These are phyloP conservation scores for Spheniscus mendiculus DNA, from an alignment of 2,113 vertebrate genomes.

Conservation along the genomic window DNA sequence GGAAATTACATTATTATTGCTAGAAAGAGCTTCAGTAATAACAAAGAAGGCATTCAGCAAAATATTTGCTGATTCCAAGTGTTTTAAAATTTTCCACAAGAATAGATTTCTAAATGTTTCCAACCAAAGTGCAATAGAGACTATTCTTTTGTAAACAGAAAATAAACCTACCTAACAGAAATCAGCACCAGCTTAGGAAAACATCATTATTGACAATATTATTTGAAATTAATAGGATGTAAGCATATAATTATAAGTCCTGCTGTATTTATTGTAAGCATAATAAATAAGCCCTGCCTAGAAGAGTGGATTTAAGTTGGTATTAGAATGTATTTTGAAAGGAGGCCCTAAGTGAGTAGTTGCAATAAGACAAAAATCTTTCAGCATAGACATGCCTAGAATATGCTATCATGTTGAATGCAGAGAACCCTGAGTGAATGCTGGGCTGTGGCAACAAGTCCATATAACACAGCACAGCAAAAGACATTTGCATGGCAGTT, in stretches of 20 bases:
- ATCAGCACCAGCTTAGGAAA: not conserved
- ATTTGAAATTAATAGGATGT: not conserved
- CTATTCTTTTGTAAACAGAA: not conserved
- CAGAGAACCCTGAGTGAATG: not conserved
- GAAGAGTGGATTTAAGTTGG: not conserved
- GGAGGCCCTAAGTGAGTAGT: accelerated
- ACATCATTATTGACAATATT: not conserved
- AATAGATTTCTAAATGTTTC: not conserved
- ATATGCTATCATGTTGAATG: not conserved
- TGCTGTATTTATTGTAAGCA: not conserved
- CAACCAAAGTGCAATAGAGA: not conserved
- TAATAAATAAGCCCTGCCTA: not conserved
- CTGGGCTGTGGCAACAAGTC: not conserved
- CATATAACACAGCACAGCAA: not conserved
- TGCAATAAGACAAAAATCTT: not conserved
- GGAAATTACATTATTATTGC: not conserved
- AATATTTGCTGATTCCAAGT: not conserved
- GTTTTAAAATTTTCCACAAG: not conserved
- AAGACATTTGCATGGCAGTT: not conserved
- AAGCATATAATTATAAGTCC: accelerated
- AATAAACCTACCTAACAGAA: not conserved
- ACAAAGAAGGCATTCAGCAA: not conserved
- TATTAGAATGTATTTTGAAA: not conserved
- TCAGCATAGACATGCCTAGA: not conserved
- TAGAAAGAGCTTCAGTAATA: not conserved